Evolutionary conservation across 2,113 vertebrate species (phyloP).

Genomic region (Atrichornis clamosus): DNA sequence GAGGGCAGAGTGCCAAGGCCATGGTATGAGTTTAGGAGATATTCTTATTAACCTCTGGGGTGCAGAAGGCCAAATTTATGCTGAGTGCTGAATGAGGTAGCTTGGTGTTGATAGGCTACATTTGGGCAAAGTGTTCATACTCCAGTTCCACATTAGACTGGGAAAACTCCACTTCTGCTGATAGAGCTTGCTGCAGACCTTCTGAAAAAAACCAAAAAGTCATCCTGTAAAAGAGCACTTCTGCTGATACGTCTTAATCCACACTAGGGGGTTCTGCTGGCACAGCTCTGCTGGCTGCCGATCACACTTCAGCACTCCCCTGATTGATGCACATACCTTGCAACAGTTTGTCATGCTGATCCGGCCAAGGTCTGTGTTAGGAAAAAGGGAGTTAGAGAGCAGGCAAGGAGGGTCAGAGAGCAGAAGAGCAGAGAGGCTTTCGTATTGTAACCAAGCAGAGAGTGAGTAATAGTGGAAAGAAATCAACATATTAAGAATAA

Average conservation of each 20-base stretch:
- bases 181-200: neutral
- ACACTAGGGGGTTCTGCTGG: conserved; percentile 14
- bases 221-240: neutral
- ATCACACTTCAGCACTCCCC: conserved; percentile 36
- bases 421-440: neutral
- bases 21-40: neutral
- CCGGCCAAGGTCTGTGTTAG: neutral
- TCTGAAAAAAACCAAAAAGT: neutral
- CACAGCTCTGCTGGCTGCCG: conserved; percentile 30
- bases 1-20: neutral
- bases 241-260: conserved; percentile 42
- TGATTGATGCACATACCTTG: conserved; percentile 31
- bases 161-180: conserved; percentile 9
- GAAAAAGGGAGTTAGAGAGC: neutral
- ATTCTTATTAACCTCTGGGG: neutral
- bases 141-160: neutral
- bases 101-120: neutral
- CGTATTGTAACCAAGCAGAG: neutral
- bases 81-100: neutral
- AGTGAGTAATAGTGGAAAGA: neutral
- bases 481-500: neutral
- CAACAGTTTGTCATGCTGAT: neutral
- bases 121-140: neutral
- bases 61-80: neutral
- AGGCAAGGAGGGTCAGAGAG: neutral